These are phyloP conservation scores for Falco columbarius DNA, from an alignment of 2,797 vertebrate species.

Conservation along the genomic window DNA sequence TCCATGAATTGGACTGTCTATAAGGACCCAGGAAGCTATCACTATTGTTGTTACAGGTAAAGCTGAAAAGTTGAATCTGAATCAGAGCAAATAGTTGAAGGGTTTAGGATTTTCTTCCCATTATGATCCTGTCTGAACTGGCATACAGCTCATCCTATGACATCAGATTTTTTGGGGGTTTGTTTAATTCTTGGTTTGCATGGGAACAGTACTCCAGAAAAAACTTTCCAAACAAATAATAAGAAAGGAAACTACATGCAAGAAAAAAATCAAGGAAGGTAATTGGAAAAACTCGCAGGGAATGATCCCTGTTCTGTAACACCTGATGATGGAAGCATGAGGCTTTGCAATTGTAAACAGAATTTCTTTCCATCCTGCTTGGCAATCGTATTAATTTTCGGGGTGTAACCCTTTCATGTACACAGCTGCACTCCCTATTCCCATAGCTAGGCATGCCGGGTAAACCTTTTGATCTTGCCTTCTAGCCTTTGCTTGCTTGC, in stretches of 20 bases:
- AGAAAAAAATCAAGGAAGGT: neutral
- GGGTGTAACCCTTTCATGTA: constrained; percentile 62
- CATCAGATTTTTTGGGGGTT: neutral
- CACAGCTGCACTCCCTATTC: constrained; percentile 58
- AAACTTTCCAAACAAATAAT: neutral
- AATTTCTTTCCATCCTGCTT: constrained; percentile 47
- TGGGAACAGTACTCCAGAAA: neutral
- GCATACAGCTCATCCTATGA: neutral
- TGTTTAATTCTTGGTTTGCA: neutral
- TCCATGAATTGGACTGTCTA: neutral
- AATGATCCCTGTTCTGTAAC: constrained; percentile 3
- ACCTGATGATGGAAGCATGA: constrained; percentile 56
- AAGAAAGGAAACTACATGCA: neutral
- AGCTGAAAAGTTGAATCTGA: neutral
- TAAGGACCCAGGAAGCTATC: neutral
- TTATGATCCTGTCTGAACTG: constrained; percentile 5
- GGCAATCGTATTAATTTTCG: constrained; percentile 21
- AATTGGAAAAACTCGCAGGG: neutral
- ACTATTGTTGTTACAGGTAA: neutral
- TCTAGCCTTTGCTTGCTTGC: constrained; percentile 38
- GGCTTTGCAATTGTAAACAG: constrained; percentile 61
- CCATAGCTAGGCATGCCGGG: constrained; percentile 35
- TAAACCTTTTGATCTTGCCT: constrained; percentile 57
- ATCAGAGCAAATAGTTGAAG: neutral
- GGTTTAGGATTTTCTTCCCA: neutral